Evolutionary conservation across 2,113 vertebrate genomes (phyloP).

Genomic region (Eretmochelys imbricata): DNA sequence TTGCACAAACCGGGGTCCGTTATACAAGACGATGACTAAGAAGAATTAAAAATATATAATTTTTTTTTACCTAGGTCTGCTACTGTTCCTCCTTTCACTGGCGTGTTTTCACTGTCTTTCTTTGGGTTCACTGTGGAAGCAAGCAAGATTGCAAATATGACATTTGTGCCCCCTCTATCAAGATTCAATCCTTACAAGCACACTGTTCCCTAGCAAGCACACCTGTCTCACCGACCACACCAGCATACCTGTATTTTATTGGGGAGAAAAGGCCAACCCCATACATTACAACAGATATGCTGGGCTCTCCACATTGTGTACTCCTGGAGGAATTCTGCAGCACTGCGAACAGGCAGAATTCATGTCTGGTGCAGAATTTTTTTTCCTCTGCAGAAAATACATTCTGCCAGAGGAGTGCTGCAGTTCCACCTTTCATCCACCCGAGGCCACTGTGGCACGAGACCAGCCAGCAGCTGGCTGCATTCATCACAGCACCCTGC

Average conservation of each 20-base stretch:
- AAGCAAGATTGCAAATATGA: not conserved
- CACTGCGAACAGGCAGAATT: too few relatives aligned
- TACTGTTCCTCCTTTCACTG: conserved; percentile 92
- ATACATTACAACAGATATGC: not conserved
- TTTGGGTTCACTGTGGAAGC: conserved; percentile 89
- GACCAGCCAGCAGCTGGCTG: too few relatives aligned
- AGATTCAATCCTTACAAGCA: not conserved
- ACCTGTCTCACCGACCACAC: not conserved
- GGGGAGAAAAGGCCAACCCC: not conserved
- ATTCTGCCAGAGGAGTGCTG: too few relatives aligned
- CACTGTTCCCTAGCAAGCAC: not conserved
- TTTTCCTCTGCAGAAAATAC: too few relatives aligned
- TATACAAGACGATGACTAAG: accelerated
- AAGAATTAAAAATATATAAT: not conserved
- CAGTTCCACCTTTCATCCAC: too few relatives aligned
- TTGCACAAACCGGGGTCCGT: not conserved
- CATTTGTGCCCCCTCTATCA: not conserved
- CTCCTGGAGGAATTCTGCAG: too few relatives aligned
- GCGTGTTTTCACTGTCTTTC: conserved; percentile 94
- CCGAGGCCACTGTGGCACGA: too few relatives aligned
- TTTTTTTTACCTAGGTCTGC: conserved; percentile 88
- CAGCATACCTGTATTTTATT: not conserved
- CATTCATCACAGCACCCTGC: too few relatives aligned
- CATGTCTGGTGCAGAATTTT: too few relatives aligned
- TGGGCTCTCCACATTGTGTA: not conserved